These are phyloP conservation scores for Zoroaster sp. DNA, from an alignment of 53 echinoderm and acorn worm genomes.

Conservation along the genomic window DNA sequence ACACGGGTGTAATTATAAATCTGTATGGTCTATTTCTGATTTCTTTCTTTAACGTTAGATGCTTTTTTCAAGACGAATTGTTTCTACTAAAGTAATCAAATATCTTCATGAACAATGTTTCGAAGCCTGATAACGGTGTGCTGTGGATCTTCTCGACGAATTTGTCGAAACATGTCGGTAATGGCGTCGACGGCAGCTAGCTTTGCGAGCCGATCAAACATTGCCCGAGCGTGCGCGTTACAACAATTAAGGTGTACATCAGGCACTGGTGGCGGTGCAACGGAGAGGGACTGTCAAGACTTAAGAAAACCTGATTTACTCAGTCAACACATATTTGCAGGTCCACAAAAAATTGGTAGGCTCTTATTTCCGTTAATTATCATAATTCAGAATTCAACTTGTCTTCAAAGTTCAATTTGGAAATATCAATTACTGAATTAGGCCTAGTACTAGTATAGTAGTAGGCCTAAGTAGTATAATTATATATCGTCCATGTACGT, in stretches of 20 bases:
- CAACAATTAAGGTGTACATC: background rate
- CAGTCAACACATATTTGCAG: background rate
- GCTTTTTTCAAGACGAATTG: background rate
- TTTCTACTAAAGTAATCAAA: background rate
- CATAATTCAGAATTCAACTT: too few species aligned
- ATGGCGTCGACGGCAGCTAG: background rate
- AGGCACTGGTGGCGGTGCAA: too few species aligned
- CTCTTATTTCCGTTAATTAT: too few species aligned
- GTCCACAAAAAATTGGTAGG: background rate
- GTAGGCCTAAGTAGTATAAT: too few species aligned
- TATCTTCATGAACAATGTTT: slow-evolving; percentile 8
- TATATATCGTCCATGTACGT: too few species aligned
- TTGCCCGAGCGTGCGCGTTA: background rate
- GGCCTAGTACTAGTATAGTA: too few species aligned
- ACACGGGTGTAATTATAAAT: too few species aligned
- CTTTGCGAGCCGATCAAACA: background rate
- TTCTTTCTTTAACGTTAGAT: too few species aligned
- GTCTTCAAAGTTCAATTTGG: too few species aligned
- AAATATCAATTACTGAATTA: too few species aligned
- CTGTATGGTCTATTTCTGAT: too few species aligned
- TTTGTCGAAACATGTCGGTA: background rate
- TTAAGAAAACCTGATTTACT: background rate
- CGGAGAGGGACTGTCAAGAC: background rate
- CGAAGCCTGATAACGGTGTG: background rate
- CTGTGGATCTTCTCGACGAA: background rate